Base-by-base conservation (phyloP, 2,888 invertebrate species). In the Lycaena phlaeas region DNA sequence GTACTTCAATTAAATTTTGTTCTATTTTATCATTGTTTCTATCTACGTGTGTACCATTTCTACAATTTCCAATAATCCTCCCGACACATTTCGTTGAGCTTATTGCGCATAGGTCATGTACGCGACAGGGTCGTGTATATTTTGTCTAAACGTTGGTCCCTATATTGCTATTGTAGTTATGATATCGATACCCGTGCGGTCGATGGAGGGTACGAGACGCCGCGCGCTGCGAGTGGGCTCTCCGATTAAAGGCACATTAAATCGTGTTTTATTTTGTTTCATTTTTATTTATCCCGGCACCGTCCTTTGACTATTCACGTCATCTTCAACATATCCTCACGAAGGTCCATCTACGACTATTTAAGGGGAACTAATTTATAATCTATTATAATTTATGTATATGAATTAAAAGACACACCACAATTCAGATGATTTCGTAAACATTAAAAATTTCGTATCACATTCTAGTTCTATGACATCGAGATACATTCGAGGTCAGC, bases 101-200 rank as follows among this genome's bases (percentile, higher is more conserved):
- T 63, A 58, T 62, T 65, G 64, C 68, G 66, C 60, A 61, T 58
- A 56, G 63, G 56, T 59, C 54, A 54, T 62, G 59, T 57, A 63
- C 64, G 66, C 68, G 63, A 62, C 65, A 59, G 64, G 66, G 67
- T 69, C 65, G 59, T 76, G 73, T 76, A 82, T 82, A 82, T 76
- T n/a, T 82, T 79, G 66, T 81, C 79, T 81, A 84, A 82, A 82
- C 73, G 67, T 84, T 82, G 82, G 82, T 84, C 84, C 84, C 84
- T 78, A 79, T 68, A 73, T 82, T 79, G 73, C 78, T 81, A 82
- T 82, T 78, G 79, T 74, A 71, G 64, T 62, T 59, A 58, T 68
- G 65, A 68, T 58, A 61, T 64, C 55, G 26, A 60, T 57, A 59
- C 57, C 59, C 57, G 57, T 57, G 56, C 52, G 58, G 56, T 56